Evolutionary conservation across 2,797 vertebrate genomes (phyloP).

Genomic region (Nasua narica): DNA sequence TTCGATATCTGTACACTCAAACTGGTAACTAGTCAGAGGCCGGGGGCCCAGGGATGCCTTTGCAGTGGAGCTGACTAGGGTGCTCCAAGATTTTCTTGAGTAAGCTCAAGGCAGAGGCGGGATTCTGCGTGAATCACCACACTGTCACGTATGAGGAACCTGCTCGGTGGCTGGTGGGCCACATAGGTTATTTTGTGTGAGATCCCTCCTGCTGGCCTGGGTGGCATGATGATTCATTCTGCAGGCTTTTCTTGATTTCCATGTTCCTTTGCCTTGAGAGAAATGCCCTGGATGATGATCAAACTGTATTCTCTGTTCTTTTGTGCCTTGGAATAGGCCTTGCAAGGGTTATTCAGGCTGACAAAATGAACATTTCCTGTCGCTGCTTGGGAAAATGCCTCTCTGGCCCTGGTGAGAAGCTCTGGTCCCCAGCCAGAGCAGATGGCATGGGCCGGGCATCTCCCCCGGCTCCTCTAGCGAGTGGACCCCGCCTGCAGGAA

Average conservation of each 20-base stretch:
- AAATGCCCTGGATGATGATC: slow-evolving; percentile 13
- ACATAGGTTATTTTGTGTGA: not conserved
- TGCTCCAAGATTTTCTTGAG: not conserved
- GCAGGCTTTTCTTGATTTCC: not conserved
- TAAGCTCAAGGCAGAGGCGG: not conserved
- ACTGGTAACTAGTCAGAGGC: not conserved
- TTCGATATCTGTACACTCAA: not conserved
- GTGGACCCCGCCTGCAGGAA: not conserved
- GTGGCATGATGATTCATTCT: not conserved
- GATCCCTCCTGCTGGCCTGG: not conserved
- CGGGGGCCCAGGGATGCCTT: not conserved
- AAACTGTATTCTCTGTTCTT: slow-evolving; percentile 60
- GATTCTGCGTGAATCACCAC: not conserved
- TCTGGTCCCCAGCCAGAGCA: not conserved
- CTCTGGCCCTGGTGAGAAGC: not conserved
- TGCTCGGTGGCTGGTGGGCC: not conserved
- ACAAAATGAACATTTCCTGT: slow-evolving; percentile 82
- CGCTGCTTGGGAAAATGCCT: slow-evolving; percentile 67
- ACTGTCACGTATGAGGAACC: not conserved
- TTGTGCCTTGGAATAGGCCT: slow-evolving; percentile 68
- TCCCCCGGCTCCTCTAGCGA: not conserved
- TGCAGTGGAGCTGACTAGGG: not conserved
- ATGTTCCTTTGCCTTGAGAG: not conserved
- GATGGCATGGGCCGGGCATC: not conserved
- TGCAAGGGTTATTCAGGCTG: slow-evolving; percentile 76